Conservation (phyloP, 2,113 vertebrate species). For the Clinocottus analis region DNA sequence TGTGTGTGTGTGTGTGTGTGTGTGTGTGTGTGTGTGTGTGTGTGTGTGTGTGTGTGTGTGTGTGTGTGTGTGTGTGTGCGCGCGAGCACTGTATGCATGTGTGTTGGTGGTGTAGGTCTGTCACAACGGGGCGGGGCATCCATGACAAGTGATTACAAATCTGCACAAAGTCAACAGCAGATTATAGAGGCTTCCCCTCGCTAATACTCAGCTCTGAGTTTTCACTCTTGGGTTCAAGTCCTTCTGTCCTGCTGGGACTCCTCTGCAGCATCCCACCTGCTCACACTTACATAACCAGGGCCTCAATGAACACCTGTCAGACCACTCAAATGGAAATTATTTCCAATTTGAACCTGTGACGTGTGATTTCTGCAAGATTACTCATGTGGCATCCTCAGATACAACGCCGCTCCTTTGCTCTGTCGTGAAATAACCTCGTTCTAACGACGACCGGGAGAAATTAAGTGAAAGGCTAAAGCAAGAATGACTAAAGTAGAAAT, state of each 20-base stretch:
- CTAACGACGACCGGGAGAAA: slow-evolving; percentile 1
- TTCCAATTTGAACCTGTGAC: neutral
- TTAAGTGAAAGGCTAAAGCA: neutral
- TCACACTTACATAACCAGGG: neutral
- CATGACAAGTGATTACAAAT: slow-evolving; percentile 54
- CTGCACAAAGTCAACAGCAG: slow-evolving; percentile 63
- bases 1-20: neutral
- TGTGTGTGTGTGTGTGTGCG: neutral
- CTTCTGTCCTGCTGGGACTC: slow-evolving; percentile 17
- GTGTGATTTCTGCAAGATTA: neutral
- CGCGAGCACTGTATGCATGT: no score
- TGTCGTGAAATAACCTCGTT: neutral
- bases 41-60: neutral
- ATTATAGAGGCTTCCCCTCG: slow-evolving; percentile 69
- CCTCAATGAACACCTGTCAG: neutral
- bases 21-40: neutral
- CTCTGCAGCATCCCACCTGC: slow-evolving; percentile 8
- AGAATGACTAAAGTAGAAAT: slow-evolving; percentile 25
- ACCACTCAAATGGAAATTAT: neutral
- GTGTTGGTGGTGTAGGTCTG: neutral
- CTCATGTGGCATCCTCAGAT: neutral
- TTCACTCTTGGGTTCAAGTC: slow-evolving; percentile 43
- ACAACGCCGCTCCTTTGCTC: neutral
- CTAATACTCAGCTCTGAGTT: slow-evolving; percentile 56
- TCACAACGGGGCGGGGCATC: slow-evolving; percentile 5